Evolutionary conservation across 2,888 invertebrate genomes (phyloP), one percentile per base, ranked within the genome.

Genomic region (Venustoraphidia nigricollis): DNA sequence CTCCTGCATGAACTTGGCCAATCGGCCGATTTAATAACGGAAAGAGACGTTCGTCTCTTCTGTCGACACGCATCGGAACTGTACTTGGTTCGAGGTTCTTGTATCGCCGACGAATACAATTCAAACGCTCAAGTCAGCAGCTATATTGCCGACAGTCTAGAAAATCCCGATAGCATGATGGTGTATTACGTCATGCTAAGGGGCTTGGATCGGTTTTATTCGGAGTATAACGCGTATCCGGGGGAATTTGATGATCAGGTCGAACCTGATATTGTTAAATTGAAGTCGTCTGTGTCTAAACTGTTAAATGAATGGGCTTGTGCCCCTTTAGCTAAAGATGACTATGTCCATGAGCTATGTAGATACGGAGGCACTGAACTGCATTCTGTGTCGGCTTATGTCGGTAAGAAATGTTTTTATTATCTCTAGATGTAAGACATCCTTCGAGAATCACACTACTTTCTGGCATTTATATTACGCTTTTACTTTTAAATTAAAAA

Each of bases 281-380:
- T 96, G 9, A 96, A 95, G 71, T 74, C 56, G 73, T 76, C 14
- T 69, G 71, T 43, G 9, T 47, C 47, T 9, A 47, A 47, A 47
- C 67, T 95, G 49, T 67, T 94, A 1, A 76, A 76, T 52, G 94
- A 96, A 66, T 86, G 92, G 81, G 87, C 89, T 5, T 81, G 88
- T 60, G 68, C 75, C 47, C 79, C 81, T 13, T 61, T 74, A 13
- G 74, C 86, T 39, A 88, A 90, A 62, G 96, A 96, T 67, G 95
- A 96, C 65, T 85, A 86, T 59, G 80, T 95, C 35, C 94, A 95
- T 66, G 96, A 95, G 70, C 83, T 95, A 70, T 92, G 91, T 62
- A 79, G 95, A 36, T 96, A 91, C 67, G 97, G 96, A 10, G 95
- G 92, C 9, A 81, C 89, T 9, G 96, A 98, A 67, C 71, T 97